Base-by-base conservation (phyloP, 2,888 invertebrate species). In the Hoplodrina blanda region DNA sequence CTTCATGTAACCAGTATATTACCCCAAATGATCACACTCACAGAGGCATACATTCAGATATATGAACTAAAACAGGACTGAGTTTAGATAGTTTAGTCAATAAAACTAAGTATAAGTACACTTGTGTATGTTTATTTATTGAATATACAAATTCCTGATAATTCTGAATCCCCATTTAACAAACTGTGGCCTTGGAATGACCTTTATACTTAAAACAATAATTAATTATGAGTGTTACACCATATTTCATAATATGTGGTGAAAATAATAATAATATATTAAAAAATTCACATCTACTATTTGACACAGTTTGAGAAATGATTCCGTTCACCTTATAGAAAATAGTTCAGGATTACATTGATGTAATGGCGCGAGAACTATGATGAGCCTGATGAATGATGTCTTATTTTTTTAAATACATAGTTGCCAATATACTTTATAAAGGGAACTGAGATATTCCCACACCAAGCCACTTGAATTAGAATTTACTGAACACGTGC, bases 11-110 rank as follows among this genome's bases (percentile, higher is more conserved):
- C 98, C 10, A 99, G 99, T 92, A 99, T 99, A 88, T 96, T 99
- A 71, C 99, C 99, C 6, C 99, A 99, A 95, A 99, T 99, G 99
- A 99, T 99, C 75, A 99, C 99, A 0, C 96, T 99, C 25, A 99
- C 99, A 1, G 99, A 99, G 95, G 99, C 99, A 5, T 99, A 99
- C 91, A 99, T 99, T 90, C 99, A 99, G 93, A 97, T 98, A 85
- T 97, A 97, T 94, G 97, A 97, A 92, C 90, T 96, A 64, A 96
- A 96, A 75, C 93, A 94, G 90, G 96, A 96, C 88, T 95, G 88
- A 92, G 76, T 64, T 64, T 44, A 44, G 4, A 57, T 55, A 74
- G 52, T 59, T 57, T 50, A 62, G 62, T 64, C 63, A 89, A 90
- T 88, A 89, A 89, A 87, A 85, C 69, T 85, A 87, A 78, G 67